A percentile compares a stretch with the other conserved stretches of the same genome.
These are phyloP conservation scores for Dryobates pubescens DNA, from an alignment of 2,797 vertebrate genomes.

Conservation along the genomic window DNA sequence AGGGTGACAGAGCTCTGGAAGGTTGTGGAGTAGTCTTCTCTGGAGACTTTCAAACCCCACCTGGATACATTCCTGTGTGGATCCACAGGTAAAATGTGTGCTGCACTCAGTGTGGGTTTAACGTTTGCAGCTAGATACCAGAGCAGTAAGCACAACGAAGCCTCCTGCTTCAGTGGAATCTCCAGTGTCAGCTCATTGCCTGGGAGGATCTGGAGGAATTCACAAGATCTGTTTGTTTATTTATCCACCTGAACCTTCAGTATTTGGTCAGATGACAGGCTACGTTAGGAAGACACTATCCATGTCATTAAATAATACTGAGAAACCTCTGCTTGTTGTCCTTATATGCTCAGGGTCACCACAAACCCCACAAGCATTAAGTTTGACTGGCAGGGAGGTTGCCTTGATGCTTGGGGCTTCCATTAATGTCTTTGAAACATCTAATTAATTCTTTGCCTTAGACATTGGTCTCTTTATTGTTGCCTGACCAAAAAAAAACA, in stretches of 20 bases:
- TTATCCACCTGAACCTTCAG: background rate
- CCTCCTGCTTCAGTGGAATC: background rate
- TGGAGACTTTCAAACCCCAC: too few relatives aligned
- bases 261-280: background rate
- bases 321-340: background rate
- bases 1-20: too few relatives aligned
- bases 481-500: background rate
- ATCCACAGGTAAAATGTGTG: background rate
- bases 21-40: too few relatives aligned
- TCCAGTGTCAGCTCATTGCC: background rate
- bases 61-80: too few relatives aligned
- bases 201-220: background rate
- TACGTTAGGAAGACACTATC: background rate
- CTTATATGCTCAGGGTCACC: background rate
- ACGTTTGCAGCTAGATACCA: background rate
- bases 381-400: background rate
- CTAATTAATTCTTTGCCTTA: background rate
- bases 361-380: background rate
- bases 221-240: background rate
- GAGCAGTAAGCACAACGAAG: background rate
- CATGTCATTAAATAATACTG: background rate
- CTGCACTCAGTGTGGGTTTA: background rate
- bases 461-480: background rate
- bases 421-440: background rate
- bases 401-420: background rate